A percentile compares a stretch with the other conserved stretches of the same genome.
Evolutionary conservation across 2,888 invertebrate species (phyloP).

Genomic region (Melinaea marsaeus): DNA sequence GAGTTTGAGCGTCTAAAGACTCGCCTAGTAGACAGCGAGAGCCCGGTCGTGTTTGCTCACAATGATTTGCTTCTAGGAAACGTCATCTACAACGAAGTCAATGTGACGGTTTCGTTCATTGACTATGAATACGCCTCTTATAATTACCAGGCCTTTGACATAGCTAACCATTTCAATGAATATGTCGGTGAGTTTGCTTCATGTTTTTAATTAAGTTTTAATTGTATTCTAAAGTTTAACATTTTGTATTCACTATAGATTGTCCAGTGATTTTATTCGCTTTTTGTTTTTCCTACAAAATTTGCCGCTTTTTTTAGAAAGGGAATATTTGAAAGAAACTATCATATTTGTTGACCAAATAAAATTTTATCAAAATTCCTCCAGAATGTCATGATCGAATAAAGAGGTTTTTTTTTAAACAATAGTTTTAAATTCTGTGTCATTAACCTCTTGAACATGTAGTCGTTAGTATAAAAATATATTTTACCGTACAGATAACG

Average conservation of each 20-base stretch:
- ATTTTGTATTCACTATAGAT: too few species aligned
- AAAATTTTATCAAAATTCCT: too few species aligned
- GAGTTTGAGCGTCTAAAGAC: conserved; percentile 83
- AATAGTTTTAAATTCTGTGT: too few species aligned
- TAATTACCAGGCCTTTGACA: conserved; percentile 97
- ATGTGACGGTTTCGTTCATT: conserved; percentile 89
- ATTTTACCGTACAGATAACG: too few species aligned
- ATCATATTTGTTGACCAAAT: too few species aligned
- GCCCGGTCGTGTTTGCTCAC: conserved; percentile 95
- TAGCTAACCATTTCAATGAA: conserved; percentile 98
- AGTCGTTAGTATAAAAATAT: too few species aligned
- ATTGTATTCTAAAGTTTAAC: too few species aligned
- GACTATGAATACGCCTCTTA: conserved; percentile 97
- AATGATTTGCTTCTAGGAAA: conserved; percentile 98
- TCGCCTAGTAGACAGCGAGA: conserved; percentile 80
- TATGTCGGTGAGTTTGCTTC: conserved; percentile 87
- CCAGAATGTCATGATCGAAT: too few species aligned
- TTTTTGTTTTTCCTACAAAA: neutral
- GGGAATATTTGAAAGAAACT: too few species aligned
- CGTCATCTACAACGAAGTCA: conserved; percentile 87
- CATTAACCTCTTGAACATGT: too few species aligned
- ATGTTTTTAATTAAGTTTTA: neutral
- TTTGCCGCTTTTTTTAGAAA: too few species aligned
- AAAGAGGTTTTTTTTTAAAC: too few species aligned
- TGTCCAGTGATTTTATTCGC: neutral